Evolutionary conservation across 2,797 vertebrate genomes (phyloP), one percentile per base, ranked within the genome.

Genomic region (Oreochromis mossambicus): DNA sequence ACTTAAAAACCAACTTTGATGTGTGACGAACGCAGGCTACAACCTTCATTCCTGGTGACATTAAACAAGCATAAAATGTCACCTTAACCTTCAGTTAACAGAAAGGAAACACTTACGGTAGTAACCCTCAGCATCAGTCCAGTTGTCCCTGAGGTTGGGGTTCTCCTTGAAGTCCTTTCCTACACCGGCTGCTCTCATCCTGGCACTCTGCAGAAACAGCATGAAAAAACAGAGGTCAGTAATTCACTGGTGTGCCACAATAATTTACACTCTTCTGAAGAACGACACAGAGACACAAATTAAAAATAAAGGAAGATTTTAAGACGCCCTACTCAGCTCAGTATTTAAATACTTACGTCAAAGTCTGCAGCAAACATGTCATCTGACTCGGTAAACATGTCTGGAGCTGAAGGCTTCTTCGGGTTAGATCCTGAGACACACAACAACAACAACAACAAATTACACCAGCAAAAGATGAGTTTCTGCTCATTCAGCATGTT

Each of bases 161-260:
- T 99, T 99, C 93, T 99, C 99, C 92, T 99, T 99, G 95, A 99
- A 99, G 95, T 99, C 99, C 94, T 99, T 99, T 81, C 99, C 99
- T 46, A 99, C 96, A 14, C 99, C 98, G 82, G 98, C 98, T 89
- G 98, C 98, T 93, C 98, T 96, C 92, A 99, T 97, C 92, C 98
- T 97, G 92, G 98, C 98, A 87, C 97, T 99, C 99, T 99, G 95
- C 77, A 83, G 6, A 58, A 51, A 70, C 12, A 12, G 26, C 50
- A 91, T 19, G 15, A 73, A 46, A 4, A 1, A 48, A 17, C 87
- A 26, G 3, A 58, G n/a, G 6, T 68, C 81, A 89, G 36, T 13
- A n/a, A 38, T 38, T 41, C 19, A 29, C 70, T 21, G 13, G 12
- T 26, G 51, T 8, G 11, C 41, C 11, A 15, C 41, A 15, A 14